Base-by-base conservation (phyloP, 64 coral and sea anemone species). In the Astreopora myriophthalma region DNA sequence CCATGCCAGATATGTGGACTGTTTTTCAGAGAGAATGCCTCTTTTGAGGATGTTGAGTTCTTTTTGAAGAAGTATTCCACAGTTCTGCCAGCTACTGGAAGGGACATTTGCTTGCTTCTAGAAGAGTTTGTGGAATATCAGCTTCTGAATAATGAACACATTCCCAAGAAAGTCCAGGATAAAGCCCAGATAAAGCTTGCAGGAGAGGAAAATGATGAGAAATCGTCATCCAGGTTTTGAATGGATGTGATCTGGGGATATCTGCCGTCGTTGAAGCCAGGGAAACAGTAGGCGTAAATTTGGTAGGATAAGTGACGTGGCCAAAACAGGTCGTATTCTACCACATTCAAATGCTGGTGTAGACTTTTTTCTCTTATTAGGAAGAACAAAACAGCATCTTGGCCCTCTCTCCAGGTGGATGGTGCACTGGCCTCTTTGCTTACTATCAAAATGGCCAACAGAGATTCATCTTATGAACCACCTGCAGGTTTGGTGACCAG, bases 321-420 rank as follows among this genome's bases (percentile, higher is more conserved):
- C 89, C 8, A 48, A 63, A 24, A 27, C 66, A 38, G 89, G 84
- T 40, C 62, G 72, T 65, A 69, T 63, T 35, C 84, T 92, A 51
- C 89, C 68, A 36, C 36, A 92, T 69, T 83, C 60, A 14, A 92
- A 85, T 85, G 89, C 65, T 52, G 64, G 66, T 63, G 93, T 91
- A 77, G 80, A 62, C 55, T 95, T 14, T 91, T 95, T 80, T 95
- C 93, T 55, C 90, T 89, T 79, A 42, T 90, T 20, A 36, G 87
- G 33, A 92, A 86, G 66, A 92, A 86, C 69, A 92, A 93, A 73
- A 79, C 84, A 34, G 73, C 82, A 48, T 95, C 92, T 70, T 73
- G 75, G 27, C 72, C 73, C 46, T 85, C 37, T 35, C 71, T 95
- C 46, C 72, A 95, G 48, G 79, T 57, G 34, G 32, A 79, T 33